Evolutionary conservation across 2,888 invertebrate genomes (phyloP).

Genomic region (Hesperia comma): DNA sequence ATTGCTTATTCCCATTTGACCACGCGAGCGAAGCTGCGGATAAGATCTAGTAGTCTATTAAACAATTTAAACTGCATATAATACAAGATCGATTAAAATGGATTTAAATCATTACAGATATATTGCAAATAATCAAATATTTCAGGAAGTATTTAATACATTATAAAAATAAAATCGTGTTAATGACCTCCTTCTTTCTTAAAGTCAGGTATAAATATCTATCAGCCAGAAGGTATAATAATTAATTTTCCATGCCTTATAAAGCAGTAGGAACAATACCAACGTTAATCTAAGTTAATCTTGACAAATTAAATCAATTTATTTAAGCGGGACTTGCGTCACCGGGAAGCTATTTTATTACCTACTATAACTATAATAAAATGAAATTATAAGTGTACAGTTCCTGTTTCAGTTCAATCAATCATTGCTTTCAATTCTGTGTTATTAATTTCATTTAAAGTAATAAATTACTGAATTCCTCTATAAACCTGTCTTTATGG

Average conservation of each 20-base stretch:
- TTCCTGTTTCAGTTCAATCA: slow-evolving; percentile 9
- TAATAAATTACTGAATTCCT: too few relatives aligned
- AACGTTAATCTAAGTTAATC: background rate
- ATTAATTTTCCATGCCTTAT: background rate
- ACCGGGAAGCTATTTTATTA: slow-evolving; percentile 46
- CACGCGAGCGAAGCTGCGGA: too few relatives aligned
- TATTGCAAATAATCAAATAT: too few relatives aligned
- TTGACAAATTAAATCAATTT: slow-evolving; percentile 56
- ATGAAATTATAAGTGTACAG: background rate
- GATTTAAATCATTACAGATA: too few relatives aligned
- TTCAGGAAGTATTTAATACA: too few relatives aligned
- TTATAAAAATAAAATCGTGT: too few relatives aligned
- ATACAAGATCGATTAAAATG: too few relatives aligned
- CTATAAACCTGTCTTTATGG: too few relatives aligned
- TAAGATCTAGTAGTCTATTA: too few relatives aligned
- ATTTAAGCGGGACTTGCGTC: slow-evolving; percentile 46
- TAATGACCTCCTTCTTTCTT: too few relatives aligned
- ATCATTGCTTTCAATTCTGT: background rate
- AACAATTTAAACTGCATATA: too few relatives aligned
- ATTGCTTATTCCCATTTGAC: too few relatives aligned
- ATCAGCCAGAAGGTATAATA: background rate
- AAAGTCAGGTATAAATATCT: background rate
- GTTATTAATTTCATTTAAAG: background rate
- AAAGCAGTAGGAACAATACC: background rate
- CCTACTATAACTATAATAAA: background rate